Conservation (phyloP, 1,140 invertebrate species). For the Calephelis nemesis region DNA sequence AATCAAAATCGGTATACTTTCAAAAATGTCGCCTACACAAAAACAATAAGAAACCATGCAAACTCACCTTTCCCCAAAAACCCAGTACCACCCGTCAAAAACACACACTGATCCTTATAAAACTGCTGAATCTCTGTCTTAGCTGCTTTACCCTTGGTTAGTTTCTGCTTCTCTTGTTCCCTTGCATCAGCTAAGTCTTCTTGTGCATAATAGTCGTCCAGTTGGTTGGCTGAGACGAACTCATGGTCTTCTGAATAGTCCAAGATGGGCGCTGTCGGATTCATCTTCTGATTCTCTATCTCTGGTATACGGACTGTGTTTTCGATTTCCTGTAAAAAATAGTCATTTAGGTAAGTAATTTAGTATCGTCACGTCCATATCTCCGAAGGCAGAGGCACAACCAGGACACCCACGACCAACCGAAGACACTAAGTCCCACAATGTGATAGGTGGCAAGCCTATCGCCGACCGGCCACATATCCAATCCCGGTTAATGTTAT, state of each 20-base stretch:
- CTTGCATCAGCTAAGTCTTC: constrained; percentile 58
- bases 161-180: constrained; percentile 54
- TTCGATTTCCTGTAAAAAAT: constrained; percentile 55
- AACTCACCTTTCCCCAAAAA: constrained; percentile 87
- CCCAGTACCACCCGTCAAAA: constrained; percentile 87
- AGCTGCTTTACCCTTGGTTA: constrained; percentile 65
- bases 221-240: constrained; percentile 60
- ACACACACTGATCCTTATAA: constrained; percentile 82
- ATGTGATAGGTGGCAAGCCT: too few species aligned
- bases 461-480: too few species aligned
- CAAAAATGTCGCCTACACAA: too few species aligned
- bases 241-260: constrained; percentile 71
- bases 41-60: constrained; percentile 36
- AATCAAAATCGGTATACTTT: too few species aligned
- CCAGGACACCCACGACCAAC: too few species aligned
- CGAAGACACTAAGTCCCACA: too few species aligned
- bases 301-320: constrained; percentile 50
- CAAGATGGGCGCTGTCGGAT: constrained; percentile 58
- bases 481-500: too few species aligned
- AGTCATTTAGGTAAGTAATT: too few species aligned
- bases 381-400: too few species aligned
- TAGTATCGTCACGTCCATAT: too few species aligned
- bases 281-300: constrained; percentile 60
- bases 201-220: constrained; percentile 60
- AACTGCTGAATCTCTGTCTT: constrained; percentile 79